Conservation (phyloP, 2,797 vertebrate species). For the Margarornis squamiger region DNA sequence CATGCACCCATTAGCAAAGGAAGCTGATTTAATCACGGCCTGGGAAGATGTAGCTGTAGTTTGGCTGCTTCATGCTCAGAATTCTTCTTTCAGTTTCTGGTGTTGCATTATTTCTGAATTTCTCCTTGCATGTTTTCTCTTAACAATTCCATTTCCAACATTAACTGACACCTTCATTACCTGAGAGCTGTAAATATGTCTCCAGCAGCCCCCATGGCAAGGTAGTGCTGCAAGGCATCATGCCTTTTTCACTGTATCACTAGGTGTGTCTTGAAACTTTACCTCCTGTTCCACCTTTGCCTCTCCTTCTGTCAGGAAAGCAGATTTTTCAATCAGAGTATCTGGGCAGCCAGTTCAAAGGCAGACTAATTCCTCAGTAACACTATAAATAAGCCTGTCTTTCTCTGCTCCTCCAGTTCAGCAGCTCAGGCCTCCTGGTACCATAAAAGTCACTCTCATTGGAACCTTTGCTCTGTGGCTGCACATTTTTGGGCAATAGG, state of each 20-base stretch:
- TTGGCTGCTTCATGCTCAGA: background rate
- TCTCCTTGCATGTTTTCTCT: background rate
- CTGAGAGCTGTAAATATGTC: background rate
- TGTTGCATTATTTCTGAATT: background rate
- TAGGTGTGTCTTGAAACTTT: background rate
- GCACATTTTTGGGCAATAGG: constrained; percentile 16
- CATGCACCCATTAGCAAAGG: background rate
- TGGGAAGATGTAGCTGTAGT: background rate
- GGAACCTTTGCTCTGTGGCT: constrained; percentile 4
- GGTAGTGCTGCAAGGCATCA: rapidly evolving
- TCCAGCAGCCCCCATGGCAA: background rate
- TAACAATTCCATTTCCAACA: background rate
- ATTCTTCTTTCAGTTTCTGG: background rate
- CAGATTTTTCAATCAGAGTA: background rate
- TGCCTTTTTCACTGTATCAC: background rate
- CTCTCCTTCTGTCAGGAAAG: background rate
- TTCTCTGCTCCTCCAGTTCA: constrained; percentile 29
- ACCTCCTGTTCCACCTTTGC: background rate
- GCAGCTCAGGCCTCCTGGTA: constrained; percentile 33
- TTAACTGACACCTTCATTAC: background rate
- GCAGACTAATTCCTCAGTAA: constrained; percentile 19
- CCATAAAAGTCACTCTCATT: constrained; percentile 23
- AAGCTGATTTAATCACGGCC: background rate
- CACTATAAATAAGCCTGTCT: constrained; percentile 32
- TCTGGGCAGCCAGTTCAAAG: constrained; percentile 11